These are phyloP conservation scores for Pseudolaguvia tuberculata DNA, from an alignment of 2,113 vertebrate species.

Conservation along the genomic window DNA sequence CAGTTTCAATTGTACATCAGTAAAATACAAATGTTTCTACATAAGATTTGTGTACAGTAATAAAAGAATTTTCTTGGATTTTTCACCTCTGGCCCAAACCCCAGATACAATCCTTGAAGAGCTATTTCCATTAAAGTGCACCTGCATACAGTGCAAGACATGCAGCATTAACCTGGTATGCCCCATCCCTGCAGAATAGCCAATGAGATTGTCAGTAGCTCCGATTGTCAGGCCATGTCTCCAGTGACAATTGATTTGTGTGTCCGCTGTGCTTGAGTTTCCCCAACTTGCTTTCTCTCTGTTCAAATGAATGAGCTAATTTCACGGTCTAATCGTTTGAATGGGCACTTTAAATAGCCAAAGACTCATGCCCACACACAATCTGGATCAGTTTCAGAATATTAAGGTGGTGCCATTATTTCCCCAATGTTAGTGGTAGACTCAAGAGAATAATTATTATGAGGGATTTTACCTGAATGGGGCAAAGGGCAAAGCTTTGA, in stretches of 20 bases:
- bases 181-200: conserved; percentile 15
- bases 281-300: conserved; percentile 46
- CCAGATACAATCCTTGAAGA: background rate
- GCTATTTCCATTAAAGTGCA: background rate
- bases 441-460: conserved; percentile 19
- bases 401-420: conserved; percentile 47
- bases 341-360: conserved; percentile 54
- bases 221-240: conserved; percentile 34
- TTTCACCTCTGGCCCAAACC: background rate
- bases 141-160: background rate
- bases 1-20: too few species aligned
- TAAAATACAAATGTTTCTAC: too few species aligned
- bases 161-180: background rate
- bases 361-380: conserved; percentile 49
- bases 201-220: conserved; percentile 20
- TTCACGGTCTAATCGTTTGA: conserved; percentile 62
- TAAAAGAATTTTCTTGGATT: background rate
- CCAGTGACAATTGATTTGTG: conserved; percentile 56
- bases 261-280: conserved; percentile 47
- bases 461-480: conserved; percentile 19
- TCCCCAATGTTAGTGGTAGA: conserved; percentile 34
- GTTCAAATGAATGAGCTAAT: conserved; percentile 66
- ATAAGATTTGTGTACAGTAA: background rate
- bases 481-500: background rate
- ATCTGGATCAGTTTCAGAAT: conserved; percentile 40